A percentile compares a stretch with the other conserved stretches of the same genome.
These are phyloP conservation scores for Anas bahamensis DNA, from an alignment of 2,797 vertebrate species.

Conservation along the genomic window DNA sequence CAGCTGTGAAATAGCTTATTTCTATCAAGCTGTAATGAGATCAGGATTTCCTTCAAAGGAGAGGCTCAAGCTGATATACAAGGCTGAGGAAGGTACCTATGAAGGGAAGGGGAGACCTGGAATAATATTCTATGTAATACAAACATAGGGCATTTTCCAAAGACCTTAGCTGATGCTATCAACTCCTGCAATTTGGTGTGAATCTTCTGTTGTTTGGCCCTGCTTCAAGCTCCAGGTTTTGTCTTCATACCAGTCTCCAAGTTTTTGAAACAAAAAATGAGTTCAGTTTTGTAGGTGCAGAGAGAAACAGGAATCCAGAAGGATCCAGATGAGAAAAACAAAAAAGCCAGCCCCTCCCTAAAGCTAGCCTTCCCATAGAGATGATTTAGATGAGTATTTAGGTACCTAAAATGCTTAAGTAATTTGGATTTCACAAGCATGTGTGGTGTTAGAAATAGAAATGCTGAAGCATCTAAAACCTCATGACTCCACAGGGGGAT, in stretches of 20 bases:
- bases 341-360: not conserved
- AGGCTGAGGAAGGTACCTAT: not conserved
- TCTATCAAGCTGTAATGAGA: not conserved
- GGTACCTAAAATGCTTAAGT: not conserved
- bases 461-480: conserved; percentile 46
- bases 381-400: not conserved
- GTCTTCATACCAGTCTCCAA: not conserved
- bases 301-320: not conserved
- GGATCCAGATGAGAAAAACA: not conserved
- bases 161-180: not conserved
- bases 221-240: not conserved
- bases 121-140: not conserved
- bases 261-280: not conserved
- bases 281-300: not conserved
- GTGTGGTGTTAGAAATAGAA: conserved; percentile 13
- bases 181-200: not conserved
- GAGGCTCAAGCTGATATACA: not conserved
- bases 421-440: conserved; percentile 6
- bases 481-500: conserved; percentile 25
- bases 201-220: not conserved
- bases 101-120: not conserved
- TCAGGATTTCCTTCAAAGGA: not conserved
- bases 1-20: not conserved
- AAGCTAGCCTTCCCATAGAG: not conserved
- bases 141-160: not conserved